phyloP scores from a whole-genome alignment of 2,888 invertebrate genomes.

The Thecophora atra region DNA sequence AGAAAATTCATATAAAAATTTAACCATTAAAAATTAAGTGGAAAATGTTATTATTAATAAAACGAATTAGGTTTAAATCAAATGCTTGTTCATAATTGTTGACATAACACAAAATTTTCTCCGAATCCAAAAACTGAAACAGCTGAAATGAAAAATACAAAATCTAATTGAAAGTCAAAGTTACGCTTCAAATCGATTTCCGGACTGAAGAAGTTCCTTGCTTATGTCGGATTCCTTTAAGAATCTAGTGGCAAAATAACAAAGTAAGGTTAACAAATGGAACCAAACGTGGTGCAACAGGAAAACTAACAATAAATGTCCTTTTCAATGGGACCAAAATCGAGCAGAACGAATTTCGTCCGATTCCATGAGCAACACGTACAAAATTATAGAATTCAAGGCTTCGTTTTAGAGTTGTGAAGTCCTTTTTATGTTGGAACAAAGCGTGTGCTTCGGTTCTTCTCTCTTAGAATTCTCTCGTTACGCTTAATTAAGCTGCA shows the following conservation, averaged over 20 bases:
- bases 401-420: not conserved
- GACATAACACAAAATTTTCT: slow-evolving; percentile 43
- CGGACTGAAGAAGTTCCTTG: slow-evolving; percentile 45
- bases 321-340: slow-evolving; percentile 10
- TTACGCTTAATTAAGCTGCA: slow-evolving; percentile 42
- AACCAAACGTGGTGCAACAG: slow-evolving; percentile 33
- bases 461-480: slow-evolving; percentile 28
- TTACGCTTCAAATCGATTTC: slow-evolving; percentile 58
- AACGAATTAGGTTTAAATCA: slow-evolving; percentile 3
- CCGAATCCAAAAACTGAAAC: slow-evolving; percentile 40
- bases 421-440: slow-evolving; percentile 26
- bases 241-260: slow-evolving; percentile 37
- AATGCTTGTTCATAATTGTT: slow-evolving; percentile 22
- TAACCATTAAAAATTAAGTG: slow-evolving; percentile 47
- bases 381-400: slow-evolving; percentile 46
- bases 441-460: slow-evolving; percentile 21
- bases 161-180: slow-evolving; percentile 41
- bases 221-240: slow-evolving; percentile 29
- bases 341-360: slow-evolving; percentile 35
- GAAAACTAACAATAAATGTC: not conserved
- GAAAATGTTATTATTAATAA: slow-evolving; percentile 53
- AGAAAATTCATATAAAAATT: slow-evolving; percentile 4
- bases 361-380: slow-evolving; percentile 55
- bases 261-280: not conserved
- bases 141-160: slow-evolving; percentile 42